phyloP scores from a whole-genome alignment of 2,888 invertebrate species.

The Odontocerum albicorne region DNA sequence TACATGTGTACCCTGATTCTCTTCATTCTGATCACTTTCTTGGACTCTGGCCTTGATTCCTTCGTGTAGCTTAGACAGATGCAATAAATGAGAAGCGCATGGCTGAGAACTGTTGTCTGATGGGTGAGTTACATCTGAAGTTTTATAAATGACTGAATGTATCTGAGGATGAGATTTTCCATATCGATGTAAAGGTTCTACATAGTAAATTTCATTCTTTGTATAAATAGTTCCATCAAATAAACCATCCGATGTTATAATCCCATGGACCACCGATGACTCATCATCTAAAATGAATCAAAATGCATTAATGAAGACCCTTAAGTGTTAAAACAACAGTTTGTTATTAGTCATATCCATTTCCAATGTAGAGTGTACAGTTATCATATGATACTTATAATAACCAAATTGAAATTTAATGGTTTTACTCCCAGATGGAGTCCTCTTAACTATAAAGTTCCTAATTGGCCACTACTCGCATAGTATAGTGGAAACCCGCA shows the following conservation, averaged over 20 bases:
- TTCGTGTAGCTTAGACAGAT: conserved; percentile 48
- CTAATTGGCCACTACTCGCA: too few species aligned
- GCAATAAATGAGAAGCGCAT: conserved; percentile 65
- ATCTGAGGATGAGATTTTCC: conserved; percentile 58
- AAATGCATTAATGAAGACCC: background rate
- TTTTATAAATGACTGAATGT: conserved; percentile 84
- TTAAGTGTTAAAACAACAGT: too few species aligned
- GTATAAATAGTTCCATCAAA: conserved; percentile 89
- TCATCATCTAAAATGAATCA: conserved; percentile 72
- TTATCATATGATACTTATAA: too few species aligned
- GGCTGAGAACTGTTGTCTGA: conserved; percentile 43
- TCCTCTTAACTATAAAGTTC: too few species aligned
- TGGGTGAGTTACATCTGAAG: conserved; percentile 71
- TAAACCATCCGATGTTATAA: conserved; percentile 83
- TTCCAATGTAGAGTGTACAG: too few species aligned
- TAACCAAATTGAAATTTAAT: too few species aligned
- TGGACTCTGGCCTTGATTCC: too few species aligned
- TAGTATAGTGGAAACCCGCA: too few species aligned
- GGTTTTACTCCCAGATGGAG: too few species aligned
- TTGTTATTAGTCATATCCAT: too few species aligned
- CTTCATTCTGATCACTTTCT: conserved; percentile 43
- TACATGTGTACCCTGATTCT: conserved; percentile 39
- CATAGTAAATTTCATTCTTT: conserved; percentile 75
- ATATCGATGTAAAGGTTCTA: conserved; percentile 78
- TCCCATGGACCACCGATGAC: conserved; percentile 77